Conservation (phyloP, 2,113 vertebrate species). For the Pteropus alecto region DNA sequence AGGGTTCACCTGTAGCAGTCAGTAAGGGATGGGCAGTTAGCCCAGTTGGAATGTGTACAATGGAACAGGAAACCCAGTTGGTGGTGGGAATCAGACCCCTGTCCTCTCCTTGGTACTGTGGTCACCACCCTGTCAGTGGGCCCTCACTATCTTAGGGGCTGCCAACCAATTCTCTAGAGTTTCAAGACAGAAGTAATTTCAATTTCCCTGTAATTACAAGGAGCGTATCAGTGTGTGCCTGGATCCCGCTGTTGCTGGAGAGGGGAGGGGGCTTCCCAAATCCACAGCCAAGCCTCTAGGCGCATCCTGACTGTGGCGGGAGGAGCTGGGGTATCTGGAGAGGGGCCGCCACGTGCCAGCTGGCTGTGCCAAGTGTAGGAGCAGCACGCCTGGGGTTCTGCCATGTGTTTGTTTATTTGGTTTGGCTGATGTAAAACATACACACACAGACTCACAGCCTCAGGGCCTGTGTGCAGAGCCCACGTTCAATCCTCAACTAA, state of each 20-base stretch:
- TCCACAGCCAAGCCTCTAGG: conserved; percentile 58
- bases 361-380: conserved; percentile 69
- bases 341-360: conserved; percentile 73
- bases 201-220: conserved; percentile 57
- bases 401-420: conserved; percentile 79
- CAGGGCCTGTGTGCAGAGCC: conserved; percentile 54
- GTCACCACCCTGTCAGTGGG: not conserved
- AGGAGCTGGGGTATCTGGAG: conserved; percentile 32
- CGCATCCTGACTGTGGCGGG: conserved; percentile 18
- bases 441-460: conserved; percentile 67
- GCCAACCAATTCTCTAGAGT: not conserved
- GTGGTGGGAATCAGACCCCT: not conserved
- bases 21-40: not conserved
- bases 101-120: not conserved
- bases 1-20: not conserved
- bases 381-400: conserved; percentile 67
- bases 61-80: not conserved
- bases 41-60: not conserved
- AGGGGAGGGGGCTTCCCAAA: not conserved
- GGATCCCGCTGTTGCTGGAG: conserved; percentile 20
- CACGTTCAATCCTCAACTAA: conserved; percentile 34
- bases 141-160: not conserved
- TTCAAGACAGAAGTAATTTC: conserved; percentile 36
- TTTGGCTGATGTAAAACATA: conserved; percentile 75
- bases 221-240: not conserved